Evolutionary conservation across 2,888 invertebrate species (phyloP), one percentile per base, ranked within the genome.

Genomic region (Volucella zonaria): DNA sequence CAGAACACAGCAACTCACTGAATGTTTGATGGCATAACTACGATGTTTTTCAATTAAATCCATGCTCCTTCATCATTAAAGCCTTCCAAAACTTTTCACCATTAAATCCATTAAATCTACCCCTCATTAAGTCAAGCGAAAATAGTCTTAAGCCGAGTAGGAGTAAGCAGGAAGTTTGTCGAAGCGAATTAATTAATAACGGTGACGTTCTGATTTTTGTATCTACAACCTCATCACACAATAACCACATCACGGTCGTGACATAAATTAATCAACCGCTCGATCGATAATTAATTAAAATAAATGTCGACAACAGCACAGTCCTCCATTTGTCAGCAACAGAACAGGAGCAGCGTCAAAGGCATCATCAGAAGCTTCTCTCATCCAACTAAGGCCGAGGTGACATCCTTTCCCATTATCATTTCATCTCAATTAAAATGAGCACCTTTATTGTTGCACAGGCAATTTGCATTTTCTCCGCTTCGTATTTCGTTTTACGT

Each of bases 231-330:
- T 43, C 40, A 73, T 70, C 79, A 74, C 59, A 68, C 62, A 73
- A 78, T 42, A 52, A 68, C 62, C 78, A 78, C 31, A 52, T 52
- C 79, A 70, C 59, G 59, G 70, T 81, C 52, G 66, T 75, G 82
- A 70, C 68, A 82, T 78, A 82, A 82, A 78, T 83, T 80, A 80
- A 76, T 76, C 61, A 80, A 67, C 51, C 47, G 66, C 40, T 56
- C 67, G 76, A 85, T 85, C 80, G 80, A 85, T 80, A 80, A 79
- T 80, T 85, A 80, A 85, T 85, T 85, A 80, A 85, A 85, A 80
- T 67, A 85, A 76, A 73, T 61, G 18, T 43, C 59, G 9, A 31
- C 76, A 61, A 71, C 76, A 85, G 80, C 79, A 71, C 10, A 71
- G 61, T 51, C 61, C 56, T 38, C 70, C 66, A 54, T 66, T 66